Evolutionary conservation across 2,113 vertebrate genomes (phyloP).

Genomic region (Nycticryphes semicollaris): DNA sequence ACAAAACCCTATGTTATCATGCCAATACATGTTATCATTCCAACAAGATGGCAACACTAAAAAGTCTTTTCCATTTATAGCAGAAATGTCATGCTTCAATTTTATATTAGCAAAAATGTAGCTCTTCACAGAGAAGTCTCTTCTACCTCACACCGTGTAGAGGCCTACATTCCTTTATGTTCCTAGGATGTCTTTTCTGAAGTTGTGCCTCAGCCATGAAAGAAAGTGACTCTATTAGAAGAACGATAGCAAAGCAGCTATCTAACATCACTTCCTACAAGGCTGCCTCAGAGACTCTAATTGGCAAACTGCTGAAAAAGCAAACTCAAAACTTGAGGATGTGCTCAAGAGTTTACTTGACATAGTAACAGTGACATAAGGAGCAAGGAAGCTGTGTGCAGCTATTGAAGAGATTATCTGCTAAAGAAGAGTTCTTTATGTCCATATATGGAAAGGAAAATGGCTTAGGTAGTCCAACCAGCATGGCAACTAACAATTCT

Average conservation of each 20-base stretch:
- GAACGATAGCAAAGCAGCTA: not conserved
- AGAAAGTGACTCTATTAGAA: not conserved
- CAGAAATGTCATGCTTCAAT: not conserved
- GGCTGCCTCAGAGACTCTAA: not conserved
- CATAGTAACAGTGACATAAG: not conserved
- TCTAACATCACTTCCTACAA: not conserved
- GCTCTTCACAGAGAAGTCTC: not conserved
- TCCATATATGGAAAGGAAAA: not conserved
- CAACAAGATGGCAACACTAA: not conserved
- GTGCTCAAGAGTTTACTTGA: not conserved
- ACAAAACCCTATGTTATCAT: not conserved
- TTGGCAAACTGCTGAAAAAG: not conserved
- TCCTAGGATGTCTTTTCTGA: not conserved
- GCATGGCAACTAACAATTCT: not conserved
- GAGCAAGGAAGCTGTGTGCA: not conserved
- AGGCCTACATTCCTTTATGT: not conserved
- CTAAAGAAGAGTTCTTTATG: not conserved
- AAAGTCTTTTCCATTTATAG: not conserved
- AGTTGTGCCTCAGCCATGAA: not conserved
- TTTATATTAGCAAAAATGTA: not conserved
- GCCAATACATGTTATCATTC: too few species aligned
- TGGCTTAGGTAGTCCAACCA: not conserved
- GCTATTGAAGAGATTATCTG: not conserved
- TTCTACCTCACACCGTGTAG: not conserved
- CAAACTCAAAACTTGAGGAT: not conserved